Evolutionary conservation across 2,888 invertebrate species (phyloP).

Genomic region (Cephus pygmeus): DNA sequence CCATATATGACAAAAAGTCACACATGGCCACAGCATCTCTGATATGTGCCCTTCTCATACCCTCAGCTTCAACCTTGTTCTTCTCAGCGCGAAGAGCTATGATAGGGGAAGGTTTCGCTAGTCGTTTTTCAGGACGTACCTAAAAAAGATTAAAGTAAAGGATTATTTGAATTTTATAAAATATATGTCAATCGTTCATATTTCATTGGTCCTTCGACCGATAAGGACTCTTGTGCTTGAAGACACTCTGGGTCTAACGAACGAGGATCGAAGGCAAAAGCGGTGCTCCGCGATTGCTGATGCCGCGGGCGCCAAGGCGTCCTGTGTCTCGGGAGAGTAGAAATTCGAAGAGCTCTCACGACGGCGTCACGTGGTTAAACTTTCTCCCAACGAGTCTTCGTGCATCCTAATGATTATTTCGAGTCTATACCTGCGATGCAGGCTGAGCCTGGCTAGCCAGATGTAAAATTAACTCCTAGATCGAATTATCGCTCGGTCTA

Average conservation of each 20-base stretch:
- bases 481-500: not conserved
- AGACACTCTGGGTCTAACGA: not conserved
- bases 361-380: constrained; percentile 15
- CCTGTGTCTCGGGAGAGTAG: constrained; percentile 48
- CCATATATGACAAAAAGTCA: constrained; percentile 82
- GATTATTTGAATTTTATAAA: not conserved
- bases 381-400: constrained; percentile 6
- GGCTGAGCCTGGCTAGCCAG: not conserved
- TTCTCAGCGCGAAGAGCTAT: constrained; percentile 89
- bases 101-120: constrained; percentile 81
- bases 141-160: constrained; percentile 25
- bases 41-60: constrained; percentile 87
- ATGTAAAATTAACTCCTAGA: not conserved
- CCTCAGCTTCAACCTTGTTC: constrained; percentile 80
- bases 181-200: no score
- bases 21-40: constrained; percentile 91
- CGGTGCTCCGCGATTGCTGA: constrained; percentile 45
- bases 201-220: no score
- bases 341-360: constrained; percentile 32
- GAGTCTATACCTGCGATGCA: not conserved
- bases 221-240: not conserved
- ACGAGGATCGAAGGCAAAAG: not conserved
- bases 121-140: constrained; percentile 69
- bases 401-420: constrained; percentile 14
- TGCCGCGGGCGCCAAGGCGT: constrained; percentile 59